Base-by-base conservation (phyloP, 2,113 vertebrate species). In the Phalacrocorax aristotelis region DNA sequence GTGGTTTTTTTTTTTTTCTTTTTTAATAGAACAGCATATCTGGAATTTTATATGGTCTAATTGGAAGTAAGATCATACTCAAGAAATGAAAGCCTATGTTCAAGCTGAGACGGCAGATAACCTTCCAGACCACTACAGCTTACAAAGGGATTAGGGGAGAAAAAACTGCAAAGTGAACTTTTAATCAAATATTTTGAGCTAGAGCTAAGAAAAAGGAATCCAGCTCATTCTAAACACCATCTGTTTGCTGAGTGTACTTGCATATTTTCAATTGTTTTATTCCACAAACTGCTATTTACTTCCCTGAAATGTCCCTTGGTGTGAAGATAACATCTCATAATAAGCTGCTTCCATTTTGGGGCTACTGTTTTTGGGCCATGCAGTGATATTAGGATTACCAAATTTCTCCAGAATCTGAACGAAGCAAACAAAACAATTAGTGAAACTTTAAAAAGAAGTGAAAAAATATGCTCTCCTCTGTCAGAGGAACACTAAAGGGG, bases 311-410 rank as follows among this genome's bases (percentile, higher is more conserved):
- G 62, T 84, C 79, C 82, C 69, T 87, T 62, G 44, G 87, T 96
- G 76, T 92, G 90, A 95, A 93, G 91, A 91, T 65, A 96, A 83
- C 64, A 81, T 97, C 77, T 64, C n/a, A 32, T 94, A 61, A 90
- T 90, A 89, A 79, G 10, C 79, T 44, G 40, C 40, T 95, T 96
- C 29, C n/a, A 52, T 85, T 92, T 71, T 82, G 27, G 49, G 72
- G 30, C 62, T 87, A 80, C 78, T 87, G 38, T 36, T 55, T n/a
- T 54, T 91, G 42, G 51, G 77, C 18, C 30, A 3, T 92, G 19
- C 29, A 74, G 26, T 7, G 8, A n/a, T 85, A 57, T 90, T 76
- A 54, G 72, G 34, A 72, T 89, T 83, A 79, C 61, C 83, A 38
- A 94, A 66, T 40, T 92, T 95, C 30, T 84, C 83, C 40, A 89